Evolutionary conservation across 2,113 vertebrate species (phyloP).

Genomic region (Bombycilla garrulus): DNA sequence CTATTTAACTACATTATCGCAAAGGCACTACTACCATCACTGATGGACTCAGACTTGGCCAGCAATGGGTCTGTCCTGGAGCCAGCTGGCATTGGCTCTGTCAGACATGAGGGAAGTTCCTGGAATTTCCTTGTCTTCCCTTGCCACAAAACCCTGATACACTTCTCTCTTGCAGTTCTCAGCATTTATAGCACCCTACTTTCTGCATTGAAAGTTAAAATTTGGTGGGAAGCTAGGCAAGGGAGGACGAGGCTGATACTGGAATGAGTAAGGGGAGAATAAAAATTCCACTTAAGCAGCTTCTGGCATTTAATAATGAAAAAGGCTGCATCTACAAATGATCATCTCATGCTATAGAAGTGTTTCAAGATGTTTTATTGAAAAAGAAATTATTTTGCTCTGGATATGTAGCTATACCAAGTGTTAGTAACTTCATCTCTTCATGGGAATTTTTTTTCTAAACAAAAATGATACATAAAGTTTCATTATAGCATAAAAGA

Average conservation of each 20-base stretch:
- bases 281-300: not conserved
- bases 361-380: not conserved
- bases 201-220: not conserved
- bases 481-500: not conserved
- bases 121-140: not conserved
- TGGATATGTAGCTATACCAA: not conserved
- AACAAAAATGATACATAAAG: not conserved
- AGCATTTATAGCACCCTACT: not conserved
- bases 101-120: not conserved
- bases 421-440: not conserved
- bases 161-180: not conserved
- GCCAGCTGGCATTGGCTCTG: not conserved
- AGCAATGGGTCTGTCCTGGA: not conserved
- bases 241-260: not conserved
- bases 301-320: not conserved
- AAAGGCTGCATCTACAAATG: not conserved
- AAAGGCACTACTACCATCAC: accelerated
- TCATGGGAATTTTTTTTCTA: not conserved
- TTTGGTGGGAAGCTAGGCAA: not conserved
- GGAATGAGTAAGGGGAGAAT: not conserved
- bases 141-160: not conserved
- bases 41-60: not conserved
- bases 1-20: accelerated
- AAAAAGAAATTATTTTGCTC: not conserved
- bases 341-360: not conserved